These are phyloP conservation scores for Plutella xylostella DNA, from an alignment of 2,888 invertebrate genomes.

Conservation along the genomic window DNA sequence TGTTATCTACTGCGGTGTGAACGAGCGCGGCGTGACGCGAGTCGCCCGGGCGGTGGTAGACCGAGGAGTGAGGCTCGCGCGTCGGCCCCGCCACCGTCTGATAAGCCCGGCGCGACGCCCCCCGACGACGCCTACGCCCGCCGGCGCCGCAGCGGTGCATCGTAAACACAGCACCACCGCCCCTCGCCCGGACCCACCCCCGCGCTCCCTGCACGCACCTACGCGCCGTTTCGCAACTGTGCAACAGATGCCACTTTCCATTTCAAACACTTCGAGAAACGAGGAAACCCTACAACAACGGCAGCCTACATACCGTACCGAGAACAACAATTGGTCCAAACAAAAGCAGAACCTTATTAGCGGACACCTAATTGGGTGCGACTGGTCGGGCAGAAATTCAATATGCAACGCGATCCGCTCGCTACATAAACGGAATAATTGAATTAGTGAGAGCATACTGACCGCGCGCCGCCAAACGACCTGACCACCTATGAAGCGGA, in stretches of 20 bases:
- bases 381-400: conserved; percentile 47
- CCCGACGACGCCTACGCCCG: conserved; percentile 68
- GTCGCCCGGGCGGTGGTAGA: conserved; percentile 56
- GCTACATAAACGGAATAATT: conserved; percentile 62
- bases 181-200: conserved; percentile 44
- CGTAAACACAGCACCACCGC: conserved; percentile 38
- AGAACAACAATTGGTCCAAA: conserved; percentile 58
- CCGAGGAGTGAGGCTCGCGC: conserved; percentile 65
- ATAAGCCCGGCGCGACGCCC: conserved; percentile 70
- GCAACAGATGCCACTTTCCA: conserved; percentile 61
- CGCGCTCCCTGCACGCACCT: conserved; percentile 54
- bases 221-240: conserved; percentile 59
- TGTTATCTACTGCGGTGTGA: conserved; percentile 63
- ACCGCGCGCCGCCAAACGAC: conserved; percentile 30
- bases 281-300: conserved; percentile 38
- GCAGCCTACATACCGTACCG: conserved; percentile 54
- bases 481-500: conserved; percentile 33
- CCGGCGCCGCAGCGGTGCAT: conserved; percentile 52
- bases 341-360: conserved; percentile 57
- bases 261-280: conserved; percentile 54
- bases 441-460: conserved; percentile 52
- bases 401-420: conserved; percentile 58
- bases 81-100: conserved; percentile 65
- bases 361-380: conserved; percentile 61
- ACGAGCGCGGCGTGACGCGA: conserved; percentile 44